Base-by-base conservation (phyloP, 1,140 invertebrate genomes). In the Hyles vespertilio region DNA sequence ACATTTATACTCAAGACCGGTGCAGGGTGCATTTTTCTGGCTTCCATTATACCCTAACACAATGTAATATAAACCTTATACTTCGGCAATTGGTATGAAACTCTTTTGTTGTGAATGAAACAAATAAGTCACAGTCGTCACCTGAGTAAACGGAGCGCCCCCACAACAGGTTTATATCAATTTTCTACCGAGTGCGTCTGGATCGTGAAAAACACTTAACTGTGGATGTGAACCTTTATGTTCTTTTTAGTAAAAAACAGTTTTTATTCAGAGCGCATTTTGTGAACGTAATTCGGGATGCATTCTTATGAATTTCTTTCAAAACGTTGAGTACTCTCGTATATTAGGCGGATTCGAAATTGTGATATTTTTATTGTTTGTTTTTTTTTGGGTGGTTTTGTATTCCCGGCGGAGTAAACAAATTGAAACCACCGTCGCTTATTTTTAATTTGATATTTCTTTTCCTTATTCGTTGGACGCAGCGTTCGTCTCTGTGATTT, bases 161-260 rank as follows among this genome's bases (percentile, higher is more conserved):
- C 77, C 73, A 78, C 75, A 82, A 84, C 79, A 84, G 77, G 80
- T 86, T 86, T 87, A 84, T 84, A 84, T 84, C 83, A 87, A 87
- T 86, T 87, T 84, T 86, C 80, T 79, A 74, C 79, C 71, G 77
- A 84, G 79, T 84, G 84, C 81, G 81, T 83, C 79, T 85, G 76
- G 78, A 72, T 77, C 68, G 74, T 70, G 74, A 67, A 80, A 84
- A 87, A 84, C 79, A 84, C 76, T 84, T 75, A 82, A 76, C 72
- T 65, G 74, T 76, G 54, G 58, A 73, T 79, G 71, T 77, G 67
- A 61, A 59, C 61, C 49, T 68, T 66, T 69, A 65, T 74, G 62
- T 71, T 74, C 67, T 66, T 72, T 65, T 72, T 70, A 52, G 57
- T 62, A 75, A 64, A 59, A 75, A 70, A 65, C 64, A 51, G 61